phyloP scores from a whole-genome alignment of 2,888 invertebrate species.

The Cryptocheilus praepositus region DNA sequence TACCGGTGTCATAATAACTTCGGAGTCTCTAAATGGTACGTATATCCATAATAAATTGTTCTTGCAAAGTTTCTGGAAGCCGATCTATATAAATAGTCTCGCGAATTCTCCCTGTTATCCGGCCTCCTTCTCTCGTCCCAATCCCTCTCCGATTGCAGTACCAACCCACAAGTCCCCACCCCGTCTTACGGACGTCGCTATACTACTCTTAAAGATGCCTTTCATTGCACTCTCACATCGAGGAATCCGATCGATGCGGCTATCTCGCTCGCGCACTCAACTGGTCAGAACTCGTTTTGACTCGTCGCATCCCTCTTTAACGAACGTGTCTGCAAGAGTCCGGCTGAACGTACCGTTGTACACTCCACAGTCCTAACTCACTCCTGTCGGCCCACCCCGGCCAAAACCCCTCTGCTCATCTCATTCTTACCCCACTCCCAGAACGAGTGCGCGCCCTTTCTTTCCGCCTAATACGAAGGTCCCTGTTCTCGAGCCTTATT shows the following conservation, averaged over 20 bases:
- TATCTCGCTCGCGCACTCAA: conserved; percentile 41
- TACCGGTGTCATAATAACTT: conserved; percentile 68
- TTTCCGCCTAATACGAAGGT: conserved; percentile 7
- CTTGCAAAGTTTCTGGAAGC: conserved; percentile 65
- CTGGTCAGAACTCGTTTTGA: conserved; percentile 21
- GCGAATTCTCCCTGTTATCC: conserved; percentile 37
- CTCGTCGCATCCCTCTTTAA: conserved; percentile 27
- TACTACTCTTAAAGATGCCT: conserved; percentile 58
- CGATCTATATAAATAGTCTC: conserved; percentile 65
- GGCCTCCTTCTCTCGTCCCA: conserved; percentile 14
- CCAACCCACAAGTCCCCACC: conserved; percentile 28
- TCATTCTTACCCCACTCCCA: conserved; percentile 4
- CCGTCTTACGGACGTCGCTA: conserved; percentile 37
- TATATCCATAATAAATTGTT: conserved; percentile 70
- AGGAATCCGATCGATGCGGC: conserved; percentile 55
- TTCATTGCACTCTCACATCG: conserved; percentile 54
- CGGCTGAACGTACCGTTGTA: neutral
- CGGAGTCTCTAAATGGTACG: conserved; percentile 64
- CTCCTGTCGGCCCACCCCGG: conserved; percentile 19
- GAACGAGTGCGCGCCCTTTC: conserved; percentile 2
- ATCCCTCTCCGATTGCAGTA: neutral
- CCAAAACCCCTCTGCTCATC: conserved; percentile 13
- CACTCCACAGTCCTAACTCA: conserved; percentile 23
- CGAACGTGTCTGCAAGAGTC: neutral
- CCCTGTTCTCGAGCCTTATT: conserved; percentile 3